Evolutionary conservation across 2,113 vertebrate genomes (phyloP), one percentile per base, ranked within the genome.

Genomic region (Dermatemys mawii): DNA sequence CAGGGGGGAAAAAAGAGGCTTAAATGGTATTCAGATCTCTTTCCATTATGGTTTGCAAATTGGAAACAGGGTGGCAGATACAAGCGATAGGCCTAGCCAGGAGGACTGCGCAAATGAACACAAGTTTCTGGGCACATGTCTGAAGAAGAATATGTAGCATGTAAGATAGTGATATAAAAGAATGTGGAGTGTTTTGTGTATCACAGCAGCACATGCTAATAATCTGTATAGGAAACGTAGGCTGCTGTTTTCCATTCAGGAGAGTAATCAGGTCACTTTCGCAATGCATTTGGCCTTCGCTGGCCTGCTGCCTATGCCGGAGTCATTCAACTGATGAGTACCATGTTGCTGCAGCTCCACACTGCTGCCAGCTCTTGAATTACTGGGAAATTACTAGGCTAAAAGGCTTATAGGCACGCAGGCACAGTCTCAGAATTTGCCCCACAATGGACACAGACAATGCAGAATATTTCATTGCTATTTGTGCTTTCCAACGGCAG

Each of bases 341-440:
- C 35, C 78, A 22, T 4, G 29, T 90, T 83, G 70, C 81, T 91
- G 81, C 86, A 96, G 90, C 54, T 79, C 81, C 93, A 83, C 38
- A 38, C 0, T 26, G 24, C 84, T 93, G 94, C 86, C 93, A 96
- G 0, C 44, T 93, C 67, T 75, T 6, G 63, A 96, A 93, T 93
- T 93, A 94, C 87, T 93, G 94, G 93, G 93, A 96, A 95, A 96
- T 94, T 88, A 94, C 84, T 92, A 57, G 27, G 49, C 89, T 89
- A 92, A 89, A 93, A 1, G 12, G 78, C 51, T 76, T 2, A 11
- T 2, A n/a, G 51, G 55, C 73, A 70, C 85, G 92, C 87, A 83
- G 17, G 93, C 44, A 96, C 44, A 93, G 91, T 89, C 88, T 26
- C 89, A 94, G 83, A 94, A 93, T 78, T 81, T 83, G 19, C 53